Base-by-base conservation (phyloP, 2,888 invertebrate genomes). In the Notodonta ziczac region DNA sequence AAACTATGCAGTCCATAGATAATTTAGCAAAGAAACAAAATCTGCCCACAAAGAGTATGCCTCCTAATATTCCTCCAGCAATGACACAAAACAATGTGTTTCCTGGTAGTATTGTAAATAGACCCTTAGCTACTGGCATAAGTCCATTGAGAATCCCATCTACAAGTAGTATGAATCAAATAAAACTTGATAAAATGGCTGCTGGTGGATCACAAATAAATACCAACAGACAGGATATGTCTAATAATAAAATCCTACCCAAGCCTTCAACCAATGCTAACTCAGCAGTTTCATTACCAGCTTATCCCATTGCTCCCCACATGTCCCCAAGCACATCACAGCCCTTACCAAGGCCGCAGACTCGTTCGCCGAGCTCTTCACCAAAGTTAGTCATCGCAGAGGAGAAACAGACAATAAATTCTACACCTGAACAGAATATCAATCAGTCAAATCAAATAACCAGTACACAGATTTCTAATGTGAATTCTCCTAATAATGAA, bases 1-100 rank as follows among this genome's bases (percentile, higher is more conserved):
- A 93, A 82, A 93, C 93, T 51, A 94, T 94, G 94, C 93, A 94
- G 67, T 91, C 94, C 54, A 94, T 94, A 72, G 93, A 91, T 44
- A 94, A 93, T 81, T 84, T 94, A 61, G 94, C 93, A 59, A 94
- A 93, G 70, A 92, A 93, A 78, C 94, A 94, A 78, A 89, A 82
- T 74, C 80, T 91, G 42, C 83, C 91, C 48, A 73, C 85, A 48
- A 93, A 94, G 76, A 75, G 81, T 48, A 67, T 86, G 58, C 78
- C 90, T 60, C 62, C 83, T 57, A 72, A 79, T 62, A 81, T 89
- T 72, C 70, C 88, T 58, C 40, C 56, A 12, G 16, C 55, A 1
- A 55, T 56, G 44, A 10, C 9, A 44, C 90, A 87, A 73, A 83
- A 72, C 65, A 84, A 83, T 78, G 76, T 84, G 61, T 93, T 88